phyloP scores from a whole-genome alignment of 2,797 vertebrate genomes.

The Molossus alvarezi region DNA sequence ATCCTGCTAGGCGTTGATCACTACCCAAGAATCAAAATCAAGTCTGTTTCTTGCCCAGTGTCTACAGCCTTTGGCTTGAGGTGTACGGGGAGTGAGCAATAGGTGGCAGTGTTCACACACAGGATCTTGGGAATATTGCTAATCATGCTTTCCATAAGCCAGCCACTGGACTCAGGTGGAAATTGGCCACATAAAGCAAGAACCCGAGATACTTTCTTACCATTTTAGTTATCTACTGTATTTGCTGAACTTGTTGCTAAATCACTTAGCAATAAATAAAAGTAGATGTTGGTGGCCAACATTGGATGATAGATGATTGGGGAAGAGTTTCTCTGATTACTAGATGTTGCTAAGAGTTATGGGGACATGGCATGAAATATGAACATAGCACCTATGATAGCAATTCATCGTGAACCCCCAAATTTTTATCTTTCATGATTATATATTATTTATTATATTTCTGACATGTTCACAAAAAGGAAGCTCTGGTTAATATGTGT shows the following conservation, averaged over 20 bases:
- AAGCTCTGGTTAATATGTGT: background rate
- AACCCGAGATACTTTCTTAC: background rate
- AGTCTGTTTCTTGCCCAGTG: conserved; percentile 19
- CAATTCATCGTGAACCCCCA: background rate
- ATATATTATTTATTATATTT: conserved; percentile 47
- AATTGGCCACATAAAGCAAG: background rate
- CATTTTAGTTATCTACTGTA: background rate
- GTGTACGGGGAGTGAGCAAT: conserved; percentile 59
- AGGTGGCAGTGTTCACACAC: conserved; percentile 77
- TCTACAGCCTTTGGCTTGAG: background rate
- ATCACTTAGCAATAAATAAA: background rate
- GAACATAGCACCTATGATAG: background rate
- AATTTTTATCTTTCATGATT: conserved; percentile 1
- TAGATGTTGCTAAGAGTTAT: background rate
- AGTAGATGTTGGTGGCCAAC: background rate
- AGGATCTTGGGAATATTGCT: background rate
- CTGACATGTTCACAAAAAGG: background rate
- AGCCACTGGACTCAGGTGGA: background rate
- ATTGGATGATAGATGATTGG: background rate
- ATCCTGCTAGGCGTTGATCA: background rate
- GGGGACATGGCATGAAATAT: background rate
- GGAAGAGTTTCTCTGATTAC: background rate
- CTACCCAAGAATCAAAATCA: background rate
- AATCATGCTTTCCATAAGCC: background rate
- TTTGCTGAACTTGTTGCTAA: conserved; percentile 29